Base-by-base conservation (phyloP, 2,797 vertebrate species). In the Periparus ater region DNA sequence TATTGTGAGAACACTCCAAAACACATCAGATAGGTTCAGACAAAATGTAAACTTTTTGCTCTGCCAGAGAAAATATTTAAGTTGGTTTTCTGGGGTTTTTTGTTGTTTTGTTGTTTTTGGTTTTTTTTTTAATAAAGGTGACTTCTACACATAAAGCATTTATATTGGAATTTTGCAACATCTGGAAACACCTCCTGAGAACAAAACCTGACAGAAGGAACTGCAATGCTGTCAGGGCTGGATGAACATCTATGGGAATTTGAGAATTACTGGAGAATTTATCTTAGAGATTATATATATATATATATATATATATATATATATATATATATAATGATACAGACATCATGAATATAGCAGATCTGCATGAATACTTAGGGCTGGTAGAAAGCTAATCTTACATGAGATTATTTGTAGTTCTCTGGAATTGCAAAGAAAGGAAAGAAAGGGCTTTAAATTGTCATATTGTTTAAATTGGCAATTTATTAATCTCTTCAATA, bases 181-280 rank as follows among this genome's bases (percentile, higher is more conserved):
- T 93, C 90, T 97, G 93, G 96, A 93, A 88, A 89, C 78, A 74
- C 55, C 83, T 93, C 54, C 62, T 85, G 77, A 94, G 60, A 95
- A 91, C 79, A 86, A 88, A 51, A 85, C 55, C 75, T 96, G 73
- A 91, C 81, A 94, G 84, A 82, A 93, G 71, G 62, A 88, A 51
- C 72, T 91, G 53, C 81, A 88, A 12, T 20, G 65, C 63, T 89
- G 71, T 89, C 80, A 91, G 57, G 36, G 18, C 63, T 92, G 71
- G 16, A 91, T 91, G 60, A 95, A 91, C n/a, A 86, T 91, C 29
- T 13, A 18, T 71, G 86, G 81, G 93, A 84, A 94, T 88, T 84
- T 44, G 85, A 70, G 91, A 94, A 91, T 95, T 92, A 89, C 73
- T 86, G 85, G 54, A 94, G 55, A 94, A 91, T 13, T 27, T 92